These are phyloP conservation scores for Cephus pulcher DNA, from an alignment of 2,888 invertebrate genomes.

Conservation along the genomic window DNA sequence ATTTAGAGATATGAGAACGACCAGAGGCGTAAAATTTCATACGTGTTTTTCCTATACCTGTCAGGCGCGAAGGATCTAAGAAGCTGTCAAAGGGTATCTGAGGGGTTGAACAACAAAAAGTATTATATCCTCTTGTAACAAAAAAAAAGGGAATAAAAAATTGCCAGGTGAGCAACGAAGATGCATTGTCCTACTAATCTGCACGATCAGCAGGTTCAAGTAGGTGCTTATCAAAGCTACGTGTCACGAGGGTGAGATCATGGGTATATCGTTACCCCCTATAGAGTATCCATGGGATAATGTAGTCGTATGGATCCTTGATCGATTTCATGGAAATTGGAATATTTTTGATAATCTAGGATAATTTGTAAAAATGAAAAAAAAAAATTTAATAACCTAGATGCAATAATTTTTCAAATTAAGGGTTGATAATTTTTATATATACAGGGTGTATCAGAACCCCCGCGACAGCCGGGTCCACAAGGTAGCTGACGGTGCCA, in stretches of 20 bases:
- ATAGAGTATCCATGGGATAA: slow-evolving; percentile 33
- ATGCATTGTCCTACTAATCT: slow-evolving; percentile 54
- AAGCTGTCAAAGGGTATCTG: slow-evolving; percentile 18
- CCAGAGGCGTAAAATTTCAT: background rate
- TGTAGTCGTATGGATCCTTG: background rate
- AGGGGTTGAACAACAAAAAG: background rate
- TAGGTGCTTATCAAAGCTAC: slow-evolving; percentile 34
- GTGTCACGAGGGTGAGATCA: slow-evolving; percentile 36
- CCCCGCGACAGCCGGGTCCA: no score
- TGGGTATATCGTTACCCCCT: background rate
- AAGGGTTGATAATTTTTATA: background rate
- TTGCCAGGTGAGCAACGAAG: slow-evolving; percentile 60
- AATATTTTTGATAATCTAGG: background rate
- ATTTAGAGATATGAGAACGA: background rate
- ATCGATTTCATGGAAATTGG: background rate
- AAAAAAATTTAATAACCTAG: background rate
- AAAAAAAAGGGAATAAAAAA: slow-evolving; percentile 28
- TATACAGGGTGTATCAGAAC: no score
- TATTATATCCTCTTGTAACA: slow-evolving; percentile 26
- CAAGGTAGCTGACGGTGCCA: no score
- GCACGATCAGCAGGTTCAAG: slow-evolving; percentile 61
- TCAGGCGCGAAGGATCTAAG: background rate
- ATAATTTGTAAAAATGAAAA: background rate
- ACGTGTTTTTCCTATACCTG: background rate
- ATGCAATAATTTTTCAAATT: background rate